phyloP scores from a whole-genome alignment of 2,113 vertebrate species.

The Triplophysa rosa region DNA sequence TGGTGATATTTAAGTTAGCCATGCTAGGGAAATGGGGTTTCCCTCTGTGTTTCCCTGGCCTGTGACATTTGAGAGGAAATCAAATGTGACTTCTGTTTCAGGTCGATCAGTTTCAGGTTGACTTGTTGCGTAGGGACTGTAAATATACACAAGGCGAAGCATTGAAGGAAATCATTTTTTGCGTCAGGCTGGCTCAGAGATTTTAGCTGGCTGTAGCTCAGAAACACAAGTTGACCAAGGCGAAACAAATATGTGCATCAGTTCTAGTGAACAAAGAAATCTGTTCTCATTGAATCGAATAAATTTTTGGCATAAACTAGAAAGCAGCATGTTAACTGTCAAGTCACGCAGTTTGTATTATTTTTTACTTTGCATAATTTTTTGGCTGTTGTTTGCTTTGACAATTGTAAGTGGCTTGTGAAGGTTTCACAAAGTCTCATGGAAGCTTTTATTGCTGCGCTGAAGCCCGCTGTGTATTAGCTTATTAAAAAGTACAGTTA shows the following conservation, averaged over 20 bases:
- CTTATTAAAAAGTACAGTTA: conserved; percentile 27
- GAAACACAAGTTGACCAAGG: background rate
- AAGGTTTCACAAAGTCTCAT: conserved; percentile 5
- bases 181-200: too few relatives aligned
- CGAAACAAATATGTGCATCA: too few relatives aligned
- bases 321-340: background rate
- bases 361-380: background rate
- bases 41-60: conserved; percentile 39
- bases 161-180: background rate
- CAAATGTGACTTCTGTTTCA: background rate
- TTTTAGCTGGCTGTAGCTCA: background rate
- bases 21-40: conserved; percentile 46
- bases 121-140: background rate
- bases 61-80: conserved; percentile 47
- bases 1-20: background rate
- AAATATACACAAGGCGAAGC: conserved; percentile 18
- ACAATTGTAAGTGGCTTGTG: background rate
- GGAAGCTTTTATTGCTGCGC: conserved; percentile 28
- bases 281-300: background rate
- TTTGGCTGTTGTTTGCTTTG: background rate
- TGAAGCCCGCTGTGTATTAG: conserved; percentile 22
- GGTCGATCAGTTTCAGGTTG: conserved; percentile 41
- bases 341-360: background rate
- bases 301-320: background rate
- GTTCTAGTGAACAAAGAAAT: background rate